Evolutionary conservation across 2,113 vertebrate genomes (phyloP).

Genomic region (Aphelocoma coerulescens): DNA sequence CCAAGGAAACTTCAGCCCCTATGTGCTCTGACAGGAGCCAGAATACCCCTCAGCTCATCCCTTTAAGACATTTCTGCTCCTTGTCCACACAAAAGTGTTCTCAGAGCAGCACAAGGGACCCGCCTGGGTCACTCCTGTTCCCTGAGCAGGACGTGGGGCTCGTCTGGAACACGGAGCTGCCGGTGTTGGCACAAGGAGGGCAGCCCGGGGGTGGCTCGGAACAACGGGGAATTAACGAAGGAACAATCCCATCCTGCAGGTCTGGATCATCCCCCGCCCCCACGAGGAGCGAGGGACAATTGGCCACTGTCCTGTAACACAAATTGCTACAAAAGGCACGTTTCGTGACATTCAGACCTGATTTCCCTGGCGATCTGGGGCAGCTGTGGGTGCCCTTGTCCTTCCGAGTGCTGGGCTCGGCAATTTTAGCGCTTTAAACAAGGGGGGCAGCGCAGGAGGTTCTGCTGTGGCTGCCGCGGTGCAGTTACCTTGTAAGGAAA

Average conservation of each 20-base stretch:
- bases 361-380: not conserved
- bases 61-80: not conserved
- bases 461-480: rapidly evolving
- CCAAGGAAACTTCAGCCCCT: not conserved
- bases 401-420: not conserved
- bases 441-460: rapidly evolving
- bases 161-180: not conserved
- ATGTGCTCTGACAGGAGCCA: not conserved
- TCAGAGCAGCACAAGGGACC: not conserved
- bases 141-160: not conserved
- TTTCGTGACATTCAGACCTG: not conserved
- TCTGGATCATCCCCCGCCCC: not conserved
- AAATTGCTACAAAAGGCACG: not conserved
- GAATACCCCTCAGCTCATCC: not conserved
- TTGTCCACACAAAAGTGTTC: not conserved
- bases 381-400: not conserved
- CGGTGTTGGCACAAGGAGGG: not conserved
- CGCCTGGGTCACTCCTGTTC: not conserved
- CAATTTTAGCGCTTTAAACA: rapidly evolving
- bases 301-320: not conserved
- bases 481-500: not conserved
- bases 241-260: not conserved
- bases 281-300: not conserved
- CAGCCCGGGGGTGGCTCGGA: not conserved
- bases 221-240: not conserved